phyloP scores from a whole-genome alignment of 1,140 invertebrate genomes.

The Calosoma granatense region DNA sequence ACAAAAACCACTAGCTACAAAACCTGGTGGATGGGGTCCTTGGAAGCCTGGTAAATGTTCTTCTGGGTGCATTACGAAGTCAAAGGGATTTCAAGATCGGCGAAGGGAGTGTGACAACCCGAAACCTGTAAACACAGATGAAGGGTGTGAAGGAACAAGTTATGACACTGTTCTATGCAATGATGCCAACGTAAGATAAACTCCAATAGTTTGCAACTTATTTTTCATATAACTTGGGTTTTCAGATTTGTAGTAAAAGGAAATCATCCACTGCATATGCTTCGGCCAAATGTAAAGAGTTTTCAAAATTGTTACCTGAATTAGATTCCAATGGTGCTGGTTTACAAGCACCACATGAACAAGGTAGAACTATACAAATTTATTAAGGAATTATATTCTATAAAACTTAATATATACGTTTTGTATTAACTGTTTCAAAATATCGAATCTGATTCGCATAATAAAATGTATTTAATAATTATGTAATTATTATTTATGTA shows the following conservation, averaged over 20 bases:
- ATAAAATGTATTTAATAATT: constrained; percentile 9
- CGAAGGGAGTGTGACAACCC: constrained; percentile 46
- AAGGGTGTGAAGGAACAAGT: constrained; percentile 48
- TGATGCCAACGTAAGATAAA: constrained; percentile 43
- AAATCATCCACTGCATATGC: constrained; percentile 44
- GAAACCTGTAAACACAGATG: constrained; percentile 38
- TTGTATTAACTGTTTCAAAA: background rate
- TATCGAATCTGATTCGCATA: background rate
- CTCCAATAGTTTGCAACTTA: constrained; percentile 1
- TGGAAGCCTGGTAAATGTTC: constrained; percentile 50
- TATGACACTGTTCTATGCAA: constrained; percentile 54
- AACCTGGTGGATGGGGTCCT: constrained; percentile 48
- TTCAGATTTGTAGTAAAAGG: constrained; percentile 48
- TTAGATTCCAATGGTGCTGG: constrained; percentile 51
- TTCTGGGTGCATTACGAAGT: constrained; percentile 56
- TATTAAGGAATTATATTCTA: background rate
- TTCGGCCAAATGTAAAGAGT: constrained; percentile 47
- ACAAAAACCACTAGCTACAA: constrained; percentile 29
- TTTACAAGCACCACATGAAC: constrained; percentile 57
- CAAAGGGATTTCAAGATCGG: constrained; percentile 43
- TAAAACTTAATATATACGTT: constrained; percentile 1
- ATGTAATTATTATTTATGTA: constrained; percentile 28
- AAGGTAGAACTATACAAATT: constrained; percentile 40
- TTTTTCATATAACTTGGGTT: constrained; percentile 1
- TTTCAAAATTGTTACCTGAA: constrained; percentile 44